Base-by-base conservation (phyloP, 2,113 vertebrate genomes). In the Condylura cristata region DNA sequence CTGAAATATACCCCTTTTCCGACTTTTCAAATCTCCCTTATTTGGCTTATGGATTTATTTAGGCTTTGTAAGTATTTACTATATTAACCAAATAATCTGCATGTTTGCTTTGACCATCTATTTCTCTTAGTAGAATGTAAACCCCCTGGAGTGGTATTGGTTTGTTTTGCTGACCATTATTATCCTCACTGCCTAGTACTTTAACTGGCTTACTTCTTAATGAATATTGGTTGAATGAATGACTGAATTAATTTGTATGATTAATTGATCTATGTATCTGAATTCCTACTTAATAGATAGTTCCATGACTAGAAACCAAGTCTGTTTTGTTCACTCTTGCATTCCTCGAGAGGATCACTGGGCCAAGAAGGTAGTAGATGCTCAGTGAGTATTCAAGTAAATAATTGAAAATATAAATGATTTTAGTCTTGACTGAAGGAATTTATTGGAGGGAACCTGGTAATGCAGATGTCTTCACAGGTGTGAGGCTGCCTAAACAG, bases 341-440 rank as follows among this genome's bases (percentile, higher is more conserved):
- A 53, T 74, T 20, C 22, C 22, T 68, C 51, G 44, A 84, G 61
- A 37, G 79, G 75, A 93, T 58, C 37, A 32, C 41, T 58, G 37
- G 24, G 8, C 63, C 74, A 70, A 82, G 56, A 75, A 26, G 18
- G 39, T 16, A 74, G 26, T 56, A 83, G 81, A 41, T 37, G 11
- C 28, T 86, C n/a, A 72, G 61, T 82, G 70, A 56, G 37, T 48
- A 82, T 44, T 92, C 17, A 86, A 92, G 79, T 86, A 92, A 90
- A 46, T 90, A 84, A 71, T 68, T 74, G 72, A 75, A 82, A 86
- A 80, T 86, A 32, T 74, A 63, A 83, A 11, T 34, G 60, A 68
- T 61, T 32, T 39, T 89, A 66, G 12, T 58, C 11, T 53, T 78
- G 63, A 71, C 56, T 61, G 56, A 81, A 87, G 65, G 44, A 60